Percentiles rank a stretch among this genome's conserved stretches.
phyloP scores from a whole-genome alignment of 2,797 vertebrate genomes.

The Eulemur rubriventer region DNA sequence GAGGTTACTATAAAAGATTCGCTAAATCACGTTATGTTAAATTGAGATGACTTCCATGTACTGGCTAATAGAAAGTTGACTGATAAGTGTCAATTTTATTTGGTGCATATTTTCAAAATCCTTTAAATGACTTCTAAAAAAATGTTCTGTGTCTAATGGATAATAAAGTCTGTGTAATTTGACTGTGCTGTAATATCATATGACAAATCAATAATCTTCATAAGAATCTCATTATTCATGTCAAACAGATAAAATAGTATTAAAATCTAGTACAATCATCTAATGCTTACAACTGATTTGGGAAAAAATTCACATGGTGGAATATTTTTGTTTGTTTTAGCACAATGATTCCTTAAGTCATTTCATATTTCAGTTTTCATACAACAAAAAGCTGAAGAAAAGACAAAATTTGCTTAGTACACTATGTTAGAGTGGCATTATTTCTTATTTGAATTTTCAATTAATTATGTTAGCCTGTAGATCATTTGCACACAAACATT shows the following conservation, averaged over 20 bases:
- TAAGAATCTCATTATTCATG: neutral
- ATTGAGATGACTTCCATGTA: neutral
- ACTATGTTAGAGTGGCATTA: neutral
- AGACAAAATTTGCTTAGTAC: neutral
- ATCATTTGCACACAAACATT: neutral
- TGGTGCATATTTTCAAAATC: neutral
- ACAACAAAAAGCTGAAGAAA: neutral
- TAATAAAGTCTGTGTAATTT: neutral
- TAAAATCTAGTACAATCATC: neutral
- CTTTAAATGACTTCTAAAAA: neutral
- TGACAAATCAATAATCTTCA: neutral
- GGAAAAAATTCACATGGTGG: neutral
- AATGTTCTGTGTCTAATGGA: neutral
- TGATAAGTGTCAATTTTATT: neutral
- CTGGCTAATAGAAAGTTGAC: neutral
- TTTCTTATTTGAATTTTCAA: neutral
- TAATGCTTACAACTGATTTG: neutral
- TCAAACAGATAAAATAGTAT: neutral
- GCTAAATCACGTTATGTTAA: neutral
- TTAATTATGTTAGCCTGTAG: neutral
- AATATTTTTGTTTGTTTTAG: neutral
- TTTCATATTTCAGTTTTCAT: neutral
- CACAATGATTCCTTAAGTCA: neutral
- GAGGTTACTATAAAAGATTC: neutral
- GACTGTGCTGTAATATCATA: neutral